Evolutionary conservation across 2,113 vertebrate species (phyloP), one percentile per base, ranked within the genome.

Genomic region (Plestiodon gilberti): DNA sequence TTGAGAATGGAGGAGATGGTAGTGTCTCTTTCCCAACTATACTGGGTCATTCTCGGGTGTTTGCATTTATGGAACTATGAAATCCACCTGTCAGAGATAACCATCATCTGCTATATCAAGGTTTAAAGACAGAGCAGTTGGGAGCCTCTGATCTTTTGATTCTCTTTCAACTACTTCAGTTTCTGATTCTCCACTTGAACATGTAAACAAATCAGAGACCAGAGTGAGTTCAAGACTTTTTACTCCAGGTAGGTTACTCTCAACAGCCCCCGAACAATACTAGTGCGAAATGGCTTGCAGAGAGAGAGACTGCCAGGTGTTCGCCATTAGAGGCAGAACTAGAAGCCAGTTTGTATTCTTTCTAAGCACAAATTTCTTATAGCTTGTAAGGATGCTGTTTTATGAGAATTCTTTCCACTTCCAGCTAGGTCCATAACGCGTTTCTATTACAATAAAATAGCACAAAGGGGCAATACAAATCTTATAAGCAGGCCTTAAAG

Each of bases 401-500:
- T 89, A 78, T 40, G 38, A 81, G 70, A 73, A 67, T 69, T 75
- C 30, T 55, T 84, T 81, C 69, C 43, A 70, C 65, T 85, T 76
- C 74, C 78, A 82, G 57, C 38, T 78, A 64, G 65, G 43, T 73
- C 79, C 67, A 30, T 52, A 81, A 78, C 82, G 78, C 18, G 55
- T 82, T 83, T 85, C 43, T 82, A 78, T 86, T 82, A 43, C 80
- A 86, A 82, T 78, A 86, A 86, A 78, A 81, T 65, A 78, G 55
- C 78, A 85, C 83, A 82, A 82, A 82, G 73, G 55, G 61, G 78
- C 82, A 84, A 88, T 81, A 69, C 82, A 88, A 84, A 88, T 85
- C 70, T 85, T 81, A 76, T 59, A 81, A 88, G 78, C 48, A 80
- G 82, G 61, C 65, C 64, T 82, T 70, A 78, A 76, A 71, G 78